phyloP scores from a whole-genome alignment of 2,797 vertebrate genomes.

The Coregonus sp. region DNA sequence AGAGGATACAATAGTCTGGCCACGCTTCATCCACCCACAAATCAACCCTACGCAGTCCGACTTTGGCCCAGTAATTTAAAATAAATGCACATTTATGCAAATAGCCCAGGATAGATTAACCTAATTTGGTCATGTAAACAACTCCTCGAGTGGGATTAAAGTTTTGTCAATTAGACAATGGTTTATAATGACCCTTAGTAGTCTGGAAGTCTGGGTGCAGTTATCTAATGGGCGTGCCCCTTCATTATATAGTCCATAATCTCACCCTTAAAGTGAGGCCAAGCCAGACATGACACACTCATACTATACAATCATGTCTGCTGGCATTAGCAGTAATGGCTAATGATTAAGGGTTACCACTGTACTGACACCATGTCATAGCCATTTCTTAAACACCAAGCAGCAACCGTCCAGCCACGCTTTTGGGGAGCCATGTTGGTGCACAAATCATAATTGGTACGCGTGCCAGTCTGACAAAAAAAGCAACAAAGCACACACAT shows the following conservation, averaged over 20 bases:
- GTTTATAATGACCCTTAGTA: slow-evolving; percentile 41
- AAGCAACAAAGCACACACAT: not conserved
- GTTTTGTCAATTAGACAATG: slow-evolving; percentile 68
- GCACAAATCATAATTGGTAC: slow-evolving; percentile 12
- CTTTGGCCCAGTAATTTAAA: slow-evolving; percentile 78
- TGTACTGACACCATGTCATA: slow-evolving; percentile 45
- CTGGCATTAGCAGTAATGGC: slow-evolving; percentile 63
- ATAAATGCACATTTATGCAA: slow-evolving; percentile 83
- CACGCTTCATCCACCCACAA: slow-evolving; percentile 57
- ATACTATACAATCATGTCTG: slow-evolving; percentile 52
- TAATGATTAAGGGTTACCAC: slow-evolving; percentile 65
- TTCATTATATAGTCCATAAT: slow-evolving; percentile 65
- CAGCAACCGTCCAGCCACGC: slow-evolving; percentile 30
- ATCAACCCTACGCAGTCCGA: slow-evolving; percentile 28
- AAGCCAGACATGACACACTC: slow-evolving; percentile 52
- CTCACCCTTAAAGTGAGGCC: slow-evolving; percentile 58
- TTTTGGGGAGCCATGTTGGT: slow-evolving; percentile 13
- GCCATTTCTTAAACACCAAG: slow-evolving; percentile 27
- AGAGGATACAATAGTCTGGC: slow-evolving; percentile 66
- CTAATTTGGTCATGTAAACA: slow-evolving; percentile 78
- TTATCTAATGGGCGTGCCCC: slow-evolving; percentile 41
- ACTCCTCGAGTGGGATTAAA: slow-evolving; percentile 73
- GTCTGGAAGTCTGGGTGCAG: slow-evolving; percentile 67
- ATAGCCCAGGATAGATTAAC: slow-evolving; percentile 75
- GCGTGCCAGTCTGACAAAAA: slow-evolving; percentile 28